phyloP scores from a whole-genome alignment of 2,797 vertebrate genomes.

The Trachurus trachurus region DNA sequence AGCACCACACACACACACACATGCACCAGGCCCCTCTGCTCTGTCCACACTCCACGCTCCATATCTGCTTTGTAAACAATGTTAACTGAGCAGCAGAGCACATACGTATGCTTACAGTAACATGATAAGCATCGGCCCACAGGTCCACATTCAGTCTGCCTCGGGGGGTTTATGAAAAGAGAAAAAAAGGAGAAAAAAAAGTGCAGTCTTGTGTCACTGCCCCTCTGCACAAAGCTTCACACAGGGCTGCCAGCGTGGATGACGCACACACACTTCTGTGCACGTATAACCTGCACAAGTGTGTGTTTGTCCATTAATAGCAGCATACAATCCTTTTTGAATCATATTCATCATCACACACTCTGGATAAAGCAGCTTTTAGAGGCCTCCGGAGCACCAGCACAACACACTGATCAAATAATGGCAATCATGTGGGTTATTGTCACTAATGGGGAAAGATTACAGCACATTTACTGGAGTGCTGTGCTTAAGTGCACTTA shows the following conservation, averaged over 20 bases:
- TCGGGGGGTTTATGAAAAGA: conserved; percentile 7
- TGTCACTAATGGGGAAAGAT: not conserved
- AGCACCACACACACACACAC: not conserved
- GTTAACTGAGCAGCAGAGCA: conserved; percentile 17
- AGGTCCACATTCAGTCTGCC: conserved; percentile 33
- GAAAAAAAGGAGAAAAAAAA: conserved; percentile 6
- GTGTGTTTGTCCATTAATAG: conserved; percentile 37
- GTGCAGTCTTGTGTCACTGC: conserved; percentile 33
- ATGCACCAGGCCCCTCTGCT: not conserved
- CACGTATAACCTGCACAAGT: conserved; percentile 25
- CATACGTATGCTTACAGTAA: conserved; percentile 15
- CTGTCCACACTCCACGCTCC: conserved; percentile 1
- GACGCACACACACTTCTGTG: conserved; percentile 47
- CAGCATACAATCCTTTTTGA: conserved; percentile 25
- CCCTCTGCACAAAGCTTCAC: conserved; percentile 45
- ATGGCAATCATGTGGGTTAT: not conserved
- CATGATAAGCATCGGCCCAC: conserved; percentile 40
- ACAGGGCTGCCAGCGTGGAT: conserved; percentile 49
- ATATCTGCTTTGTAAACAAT: conserved; percentile 55
- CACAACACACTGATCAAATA: not conserved
- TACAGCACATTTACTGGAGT: not conserved
- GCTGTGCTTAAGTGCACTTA: not conserved
- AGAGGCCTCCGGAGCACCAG: not conserved
- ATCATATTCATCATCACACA: conserved; percentile 40
- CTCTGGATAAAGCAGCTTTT: conserved; percentile 22